Base-by-base conservation (phyloP, 2,113 vertebrate species). In the Eublepharis macularius region DNA sequence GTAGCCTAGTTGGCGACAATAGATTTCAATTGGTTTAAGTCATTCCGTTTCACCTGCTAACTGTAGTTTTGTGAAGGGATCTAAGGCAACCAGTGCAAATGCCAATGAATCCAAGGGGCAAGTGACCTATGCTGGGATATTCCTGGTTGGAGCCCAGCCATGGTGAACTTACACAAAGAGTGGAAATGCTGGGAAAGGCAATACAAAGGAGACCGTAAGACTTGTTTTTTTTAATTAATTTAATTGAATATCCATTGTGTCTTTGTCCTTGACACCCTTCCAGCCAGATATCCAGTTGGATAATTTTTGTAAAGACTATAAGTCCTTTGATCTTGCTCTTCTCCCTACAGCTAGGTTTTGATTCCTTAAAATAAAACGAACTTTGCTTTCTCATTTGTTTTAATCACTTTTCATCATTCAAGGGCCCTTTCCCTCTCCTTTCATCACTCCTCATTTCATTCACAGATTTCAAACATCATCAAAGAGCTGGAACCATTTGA, bases 371-470 rank as follows among this genome's bases (percentile, higher is more conserved):
- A 73, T 73, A 73, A 85, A 82, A 70, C 26, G 57, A 57, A 7
- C 76, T 79, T 72, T 19, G 1, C 54, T 78, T 85, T 39, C 19
- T 85, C 66, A 82, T 8, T n/a, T 14, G 54, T 88, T 86, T 29
- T 32, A 36, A 36, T 75, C 24, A 80, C 13, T 84, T 84, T 66
- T 86, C 12, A 21, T 74, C 77, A 84, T 8, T 75, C 79, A 76
- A 1, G 84, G 60, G 2, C 12, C 7, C 60, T 86, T 60, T 43
- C 82, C 34, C 79, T 88, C 2, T 68, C 32, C 49, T 17, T 1
- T 3, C 74, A 16, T 80, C 26, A 82, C 21, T 14, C 21, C 86
- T 82, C 49, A n/a, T 12, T 86, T 47, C 66, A 83, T 74, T 82
- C 66, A 84, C 63, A 86, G 60, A 43, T 43, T 54, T 76, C 73